Conservation (phyloP, 1,140 invertebrate species). For the Apis laboriosa region DNA sequence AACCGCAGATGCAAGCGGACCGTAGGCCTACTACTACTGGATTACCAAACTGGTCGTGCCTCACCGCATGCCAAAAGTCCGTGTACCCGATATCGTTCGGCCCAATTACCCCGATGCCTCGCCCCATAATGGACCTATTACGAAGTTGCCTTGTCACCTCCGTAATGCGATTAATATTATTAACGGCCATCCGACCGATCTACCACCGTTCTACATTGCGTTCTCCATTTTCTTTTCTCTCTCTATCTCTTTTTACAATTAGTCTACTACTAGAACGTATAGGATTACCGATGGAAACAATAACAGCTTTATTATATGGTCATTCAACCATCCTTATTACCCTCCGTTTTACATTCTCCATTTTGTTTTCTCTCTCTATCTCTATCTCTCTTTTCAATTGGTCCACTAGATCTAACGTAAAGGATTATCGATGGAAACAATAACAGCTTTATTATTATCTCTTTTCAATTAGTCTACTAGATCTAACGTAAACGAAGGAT, state of each 20-base stretch:
- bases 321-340: neutral
- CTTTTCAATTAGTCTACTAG: no score
- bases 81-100: constrained; percentile 59
- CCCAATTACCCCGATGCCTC: constrained; percentile 52
- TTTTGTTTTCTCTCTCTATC: neutral
- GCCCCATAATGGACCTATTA: constrained; percentile 56
- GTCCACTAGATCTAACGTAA: no score
- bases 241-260: no score
- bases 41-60: constrained; percentile 54
- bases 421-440: no score
- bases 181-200: constrained; percentile 15
- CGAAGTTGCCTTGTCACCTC: constrained; percentile 46
- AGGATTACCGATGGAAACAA: no score
- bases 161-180: constrained; percentile 57
- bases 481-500: no score
- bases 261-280: no score
- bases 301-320: neutral
- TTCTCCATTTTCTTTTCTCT: neutral
- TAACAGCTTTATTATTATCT: no score
- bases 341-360: neutral
- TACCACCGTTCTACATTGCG: neutral
- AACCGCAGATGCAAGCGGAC: constrained; percentile 36
- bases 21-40: constrained; percentile 35
- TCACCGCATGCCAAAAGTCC: constrained; percentile 65
- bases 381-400: no score